Evolutionary conservation across 2,797 vertebrate genomes (phyloP).

Genomic region (Coregonus sp.): DNA sequence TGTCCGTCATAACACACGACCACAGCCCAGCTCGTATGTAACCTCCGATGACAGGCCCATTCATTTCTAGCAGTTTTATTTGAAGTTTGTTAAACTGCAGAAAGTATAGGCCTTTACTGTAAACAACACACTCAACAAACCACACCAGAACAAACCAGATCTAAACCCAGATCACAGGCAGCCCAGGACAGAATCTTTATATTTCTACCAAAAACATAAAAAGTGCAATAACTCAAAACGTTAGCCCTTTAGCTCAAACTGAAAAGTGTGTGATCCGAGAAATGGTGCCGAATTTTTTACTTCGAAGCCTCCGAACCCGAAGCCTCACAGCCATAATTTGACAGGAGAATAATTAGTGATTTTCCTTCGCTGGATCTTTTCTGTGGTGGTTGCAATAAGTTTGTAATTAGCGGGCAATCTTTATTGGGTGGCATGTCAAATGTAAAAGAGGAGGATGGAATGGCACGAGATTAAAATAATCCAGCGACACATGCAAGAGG

Average conservation of each 20-base stretch:
- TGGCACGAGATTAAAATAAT: constrained; percentile 69
- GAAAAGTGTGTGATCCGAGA: constrained; percentile 18
- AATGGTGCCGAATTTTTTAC: constrained; percentile 21
- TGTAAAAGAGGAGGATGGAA: constrained; percentile 67
- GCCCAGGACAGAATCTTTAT: constrained; percentile 31
- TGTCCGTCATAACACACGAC: constrained; percentile 44
- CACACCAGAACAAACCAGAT: constrained; percentile 77
- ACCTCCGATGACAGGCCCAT: constrained; percentile 73
- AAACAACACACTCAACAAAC: constrained; percentile 84
- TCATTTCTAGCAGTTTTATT: constrained; percentile 78
- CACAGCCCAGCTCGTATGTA: constrained; percentile 70
- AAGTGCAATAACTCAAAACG: constrained; percentile 32
- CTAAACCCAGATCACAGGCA: constrained; percentile 47
- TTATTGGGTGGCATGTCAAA: constrained; percentile 77
- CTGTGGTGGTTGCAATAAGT: constrained; percentile 64
- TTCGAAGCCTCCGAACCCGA: constrained; percentile 44
- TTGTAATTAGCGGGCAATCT: constrained; percentile 73
- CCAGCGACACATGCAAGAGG: constrained; percentile 54
- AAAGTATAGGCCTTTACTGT: constrained; percentile 76
- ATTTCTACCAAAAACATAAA: constrained; percentile 47
- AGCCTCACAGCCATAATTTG: constrained; percentile 62
- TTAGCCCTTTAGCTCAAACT: constrained; percentile 10
- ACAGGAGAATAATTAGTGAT: constrained; percentile 64
- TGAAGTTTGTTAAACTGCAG: constrained; percentile 74
- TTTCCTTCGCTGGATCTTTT: constrained; percentile 59